phyloP scores from a whole-genome alignment of 2,797 vertebrate species.

The Phyllotis vaccarum region DNA sequence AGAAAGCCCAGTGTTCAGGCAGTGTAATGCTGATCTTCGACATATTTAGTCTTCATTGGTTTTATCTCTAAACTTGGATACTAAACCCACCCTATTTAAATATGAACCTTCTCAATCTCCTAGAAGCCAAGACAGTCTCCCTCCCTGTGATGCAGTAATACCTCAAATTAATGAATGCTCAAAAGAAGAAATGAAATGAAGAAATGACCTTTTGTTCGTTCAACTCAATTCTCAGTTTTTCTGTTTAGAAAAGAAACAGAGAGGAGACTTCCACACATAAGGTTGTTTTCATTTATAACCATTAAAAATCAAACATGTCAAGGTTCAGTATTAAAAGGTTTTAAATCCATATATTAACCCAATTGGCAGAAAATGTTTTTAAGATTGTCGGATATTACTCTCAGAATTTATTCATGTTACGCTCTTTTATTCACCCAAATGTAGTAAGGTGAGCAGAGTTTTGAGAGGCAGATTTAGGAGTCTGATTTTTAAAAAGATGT shows the following conservation, averaged over 20 bases:
- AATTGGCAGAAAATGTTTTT: conserved; percentile 10
- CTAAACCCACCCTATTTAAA: background rate
- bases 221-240: background rate
- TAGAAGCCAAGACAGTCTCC: background rate
- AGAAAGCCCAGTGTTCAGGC: background rate
- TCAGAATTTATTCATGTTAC: conserved; percentile 10
- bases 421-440: conserved; percentile 1
- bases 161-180: background rate
- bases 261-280: background rate
- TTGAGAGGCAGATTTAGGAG: conserved; percentile 41
- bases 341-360: background rate
- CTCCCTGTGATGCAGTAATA: background rate
- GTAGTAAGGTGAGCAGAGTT: background rate
- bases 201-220: too few species aligned
- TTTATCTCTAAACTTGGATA: background rate
- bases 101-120: background rate
- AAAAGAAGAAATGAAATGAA: conserved; percentile 16
- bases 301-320: conserved; percentile 26
- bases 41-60: background rate
- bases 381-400: conserved; percentile 11
- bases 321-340: conserved; percentile 42
- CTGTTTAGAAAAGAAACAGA: conserved; percentile 18
- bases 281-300: conserved; percentile 4
- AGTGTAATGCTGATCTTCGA: background rate
- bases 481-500: background rate